Base-by-base conservation (phyloP, 2,113 vertebrate genomes). In the Drymodes brunneopygia region DNA sequence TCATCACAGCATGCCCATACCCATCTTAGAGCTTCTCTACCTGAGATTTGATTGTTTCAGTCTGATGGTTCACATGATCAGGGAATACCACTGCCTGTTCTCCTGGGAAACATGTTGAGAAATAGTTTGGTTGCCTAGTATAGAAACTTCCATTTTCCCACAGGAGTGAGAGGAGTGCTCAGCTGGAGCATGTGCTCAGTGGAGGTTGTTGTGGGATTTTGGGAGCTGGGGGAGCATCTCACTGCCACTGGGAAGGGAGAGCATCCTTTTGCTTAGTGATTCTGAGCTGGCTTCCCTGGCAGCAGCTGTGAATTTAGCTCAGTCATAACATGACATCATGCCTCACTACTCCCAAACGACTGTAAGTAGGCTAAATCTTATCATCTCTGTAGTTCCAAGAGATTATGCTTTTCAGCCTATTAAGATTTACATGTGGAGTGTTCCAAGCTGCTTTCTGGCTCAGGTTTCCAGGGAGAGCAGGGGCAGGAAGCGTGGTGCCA, bases 351-450 rank as follows among this genome's bases (percentile, higher is more conserved):
- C 92, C 58, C 88, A 56, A 17, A 78, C 23, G 35, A 56, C 83
- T 94, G 47, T 70, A 91, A 96, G 94, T 81, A 91, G 88, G 92
- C 87, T 95, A 92, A 95, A 88, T 94, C 88, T 92, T 83, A 58
- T 17, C 95, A 70, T 83, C 92, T 70, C 83, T 56, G 24, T 62
- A 86, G 80, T 90, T 94, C 67, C 86, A 66, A 48, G 80, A 94
- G 95, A 86, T 95, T 86, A 88, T 95, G 84, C 64, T 86, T 44
- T 92, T 88, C 91, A 93, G 83, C 67, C 88, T 88, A 5, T 86
- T 88, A 88, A 81, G 86, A 86, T 90, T 83, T 93, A 50, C 75
- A 64, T 78, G 94, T 31, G 10, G 64, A 78, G 67, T 56, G 69
- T 91, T 92, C 81, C 69, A 91, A 88, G 91, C 94, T 88, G 91